Base-by-base conservation (phyloP, 2,797 vertebrate genomes). In the Margarornis squamiger region DNA sequence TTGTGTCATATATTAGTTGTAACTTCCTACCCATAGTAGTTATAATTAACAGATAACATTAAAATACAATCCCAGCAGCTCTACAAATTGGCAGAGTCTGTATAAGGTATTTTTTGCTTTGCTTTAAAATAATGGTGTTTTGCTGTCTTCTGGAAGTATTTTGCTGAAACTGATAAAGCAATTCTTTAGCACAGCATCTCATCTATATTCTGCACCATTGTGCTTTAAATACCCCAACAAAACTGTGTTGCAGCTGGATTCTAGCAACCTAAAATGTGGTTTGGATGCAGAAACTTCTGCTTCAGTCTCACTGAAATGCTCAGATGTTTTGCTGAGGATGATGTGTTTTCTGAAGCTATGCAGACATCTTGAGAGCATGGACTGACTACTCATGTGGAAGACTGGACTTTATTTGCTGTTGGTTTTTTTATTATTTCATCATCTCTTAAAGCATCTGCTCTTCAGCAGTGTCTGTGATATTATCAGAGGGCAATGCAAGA, bases 131-230 rank as follows among this genome's bases (percentile, higher is more conserved):
- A 88, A 57, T n/a, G 46, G 18, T 73, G 26, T 45, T 87, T 82
- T 75, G 39, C 75, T 86, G 66, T 86, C 76, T 93, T 88, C 70
- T 92, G 86, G 74, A 57, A 70, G 51, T 82, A 30, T 96, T 90
- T 93, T 78, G 65, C 59, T 83, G 86, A 77, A 82, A 65, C 49
- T 51, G 66, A 92, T 84, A 84, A 71, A 78, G 48, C 66, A 34
- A 13, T 75, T 92, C 82, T 92, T 81, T 51, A 91, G 80, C 62
- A 45, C 48, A 92, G 63, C 41, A 38, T 63, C 92, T 95, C 59
- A 81, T 94, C 77, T 86, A 41, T 67, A 79, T 86, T 93, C 90
- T 78, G 54, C 88, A 72, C 61, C 78, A 72, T 59, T 67, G 30
- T 55, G 39, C 66, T 72, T 95, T 94, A 90, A 92, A 77, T 94